Conservation (phyloP, 92 coral and sea anemone species). For the Phenganax stokvisi region DNA sequence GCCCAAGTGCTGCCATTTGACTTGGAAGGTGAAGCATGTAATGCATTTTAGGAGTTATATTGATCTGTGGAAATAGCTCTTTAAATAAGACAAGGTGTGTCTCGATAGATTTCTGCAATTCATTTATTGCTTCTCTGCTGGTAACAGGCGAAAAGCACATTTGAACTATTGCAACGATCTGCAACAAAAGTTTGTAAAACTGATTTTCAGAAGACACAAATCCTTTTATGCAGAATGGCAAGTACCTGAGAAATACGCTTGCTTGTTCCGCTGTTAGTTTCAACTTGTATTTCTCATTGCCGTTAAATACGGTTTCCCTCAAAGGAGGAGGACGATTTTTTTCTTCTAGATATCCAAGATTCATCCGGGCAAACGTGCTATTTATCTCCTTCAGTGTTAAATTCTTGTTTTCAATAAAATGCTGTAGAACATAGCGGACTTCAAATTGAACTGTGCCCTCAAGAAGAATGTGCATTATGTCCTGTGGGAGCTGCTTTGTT, state of each 20-base stretch:
- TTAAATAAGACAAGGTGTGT: background rate
- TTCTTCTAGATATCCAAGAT: constrained; percentile 3
- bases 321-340: background rate
- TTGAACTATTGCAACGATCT: background rate
- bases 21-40: constrained; percentile 58
- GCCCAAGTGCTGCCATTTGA: constrained; percentile 56
- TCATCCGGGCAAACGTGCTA: background rate
- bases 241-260: constrained; percentile 1
- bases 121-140: background rate
- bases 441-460: constrained; percentile 20
- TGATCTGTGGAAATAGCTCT: constrained; percentile 21
- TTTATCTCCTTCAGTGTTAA: constrained; percentile 6
- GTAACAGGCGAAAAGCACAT: constrained; percentile 12
- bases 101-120: background rate
- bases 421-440: constrained; percentile 24
- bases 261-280: constrained; percentile 23
- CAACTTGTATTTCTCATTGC: constrained; percentile 7
- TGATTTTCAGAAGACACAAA: background rate
- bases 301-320: background rate
- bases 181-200: background rate
- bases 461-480: constrained; percentile 13
- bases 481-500: constrained; percentile 31
- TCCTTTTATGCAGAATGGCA: background rate
- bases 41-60: constrained; percentile 59
- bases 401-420: constrained; percentile 12